Conservation (phyloP, 1,140 invertebrate genomes). For the Matsumurasca onukii region DNA sequence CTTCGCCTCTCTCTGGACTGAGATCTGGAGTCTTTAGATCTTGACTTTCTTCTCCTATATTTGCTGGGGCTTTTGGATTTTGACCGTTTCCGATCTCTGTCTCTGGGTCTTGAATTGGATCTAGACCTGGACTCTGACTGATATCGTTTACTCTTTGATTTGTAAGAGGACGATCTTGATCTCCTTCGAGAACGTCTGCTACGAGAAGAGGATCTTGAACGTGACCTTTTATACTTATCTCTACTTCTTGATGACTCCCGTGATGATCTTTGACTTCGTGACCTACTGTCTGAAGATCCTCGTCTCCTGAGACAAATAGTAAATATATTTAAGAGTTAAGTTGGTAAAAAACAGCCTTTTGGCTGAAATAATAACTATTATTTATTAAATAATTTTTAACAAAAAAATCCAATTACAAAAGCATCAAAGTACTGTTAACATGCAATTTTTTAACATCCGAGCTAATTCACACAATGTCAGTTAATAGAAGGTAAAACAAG, state of each 20-base stretch:
- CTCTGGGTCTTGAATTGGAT: conserved; percentile 21
- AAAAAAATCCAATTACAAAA: too few relatives aligned
- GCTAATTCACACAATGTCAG: too few relatives aligned
- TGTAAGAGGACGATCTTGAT: conserved; percentile 25
- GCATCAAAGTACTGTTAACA: too few relatives aligned
- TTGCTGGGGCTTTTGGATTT: conserved; percentile 3
- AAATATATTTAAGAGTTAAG: too few relatives aligned
- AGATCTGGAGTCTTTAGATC: conserved; percentile 7
- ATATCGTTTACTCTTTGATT: conserved; percentile 19
- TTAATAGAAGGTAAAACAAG: too few relatives aligned
- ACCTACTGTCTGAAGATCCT: background rate
- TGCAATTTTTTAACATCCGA: too few relatives aligned
- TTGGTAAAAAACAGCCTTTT: too few relatives aligned
- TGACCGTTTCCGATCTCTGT: conserved; percentile 1
- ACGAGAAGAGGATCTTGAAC: conserved; percentile 9
- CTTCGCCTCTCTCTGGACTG: conserved; percentile 8
- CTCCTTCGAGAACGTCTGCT: conserved; percentile 18
- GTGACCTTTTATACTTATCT: conserved; percentile 19
- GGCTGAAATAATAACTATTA: too few relatives aligned
- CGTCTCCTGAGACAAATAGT: background rate
- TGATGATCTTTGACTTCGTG: conserved; percentile 20
- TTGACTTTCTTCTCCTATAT: conserved; percentile 7
- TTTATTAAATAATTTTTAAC: too few relatives aligned
- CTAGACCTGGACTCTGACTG: conserved; percentile 21
- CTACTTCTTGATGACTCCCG: conserved; percentile 13